Conservation (phyloP, 2,888 invertebrate species). For the Adelphocoris suturalis region DNA sequence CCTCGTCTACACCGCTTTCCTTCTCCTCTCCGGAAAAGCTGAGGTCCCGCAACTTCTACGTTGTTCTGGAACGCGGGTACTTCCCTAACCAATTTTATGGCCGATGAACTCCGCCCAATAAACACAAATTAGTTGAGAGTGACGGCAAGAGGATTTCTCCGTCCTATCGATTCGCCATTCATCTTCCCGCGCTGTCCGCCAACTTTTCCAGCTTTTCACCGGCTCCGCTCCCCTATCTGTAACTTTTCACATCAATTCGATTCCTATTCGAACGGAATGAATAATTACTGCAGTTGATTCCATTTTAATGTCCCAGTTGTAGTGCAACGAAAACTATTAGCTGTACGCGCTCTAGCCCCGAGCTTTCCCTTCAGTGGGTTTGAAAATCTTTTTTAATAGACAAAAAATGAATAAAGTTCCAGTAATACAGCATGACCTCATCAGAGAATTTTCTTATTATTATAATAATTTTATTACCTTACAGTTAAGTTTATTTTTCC, state of each 20-base stretch:
- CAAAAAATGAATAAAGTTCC: too few relatives aligned
- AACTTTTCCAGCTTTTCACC: constrained; percentile 4
- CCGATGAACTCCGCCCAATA: constrained; percentile 10
- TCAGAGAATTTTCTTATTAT: too few relatives aligned
- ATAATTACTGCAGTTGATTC: too few relatives aligned
- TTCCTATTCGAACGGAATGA: background rate
- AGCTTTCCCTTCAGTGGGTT: too few relatives aligned
- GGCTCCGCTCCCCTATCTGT: background rate
- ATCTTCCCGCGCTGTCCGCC: background rate
- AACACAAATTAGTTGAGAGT: background rate
- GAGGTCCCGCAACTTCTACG: background rate
- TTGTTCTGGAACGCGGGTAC: background rate
- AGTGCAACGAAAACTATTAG: too few relatives aligned
- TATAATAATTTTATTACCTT: too few relatives aligned
- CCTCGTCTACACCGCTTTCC: background rate
- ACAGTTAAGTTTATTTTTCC: too few relatives aligned
- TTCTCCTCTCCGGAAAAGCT: background rate
- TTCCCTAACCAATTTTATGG: constrained; percentile 27
- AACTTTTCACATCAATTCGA: background rate
- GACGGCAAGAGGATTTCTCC: constrained; percentile 1
- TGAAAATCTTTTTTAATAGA: too few relatives aligned
- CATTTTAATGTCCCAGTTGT: too few relatives aligned
- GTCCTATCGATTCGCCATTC: constrained; percentile 18
- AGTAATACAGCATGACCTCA: too few relatives aligned
- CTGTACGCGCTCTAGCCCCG: too few relatives aligned